Percentiles rank a stretch among this genome's conserved stretches.
These are phyloP conservation scores for Drosophila bocqueti DNA, from an alignment of 1,140 invertebrate species.

Conservation along the genomic window DNA sequence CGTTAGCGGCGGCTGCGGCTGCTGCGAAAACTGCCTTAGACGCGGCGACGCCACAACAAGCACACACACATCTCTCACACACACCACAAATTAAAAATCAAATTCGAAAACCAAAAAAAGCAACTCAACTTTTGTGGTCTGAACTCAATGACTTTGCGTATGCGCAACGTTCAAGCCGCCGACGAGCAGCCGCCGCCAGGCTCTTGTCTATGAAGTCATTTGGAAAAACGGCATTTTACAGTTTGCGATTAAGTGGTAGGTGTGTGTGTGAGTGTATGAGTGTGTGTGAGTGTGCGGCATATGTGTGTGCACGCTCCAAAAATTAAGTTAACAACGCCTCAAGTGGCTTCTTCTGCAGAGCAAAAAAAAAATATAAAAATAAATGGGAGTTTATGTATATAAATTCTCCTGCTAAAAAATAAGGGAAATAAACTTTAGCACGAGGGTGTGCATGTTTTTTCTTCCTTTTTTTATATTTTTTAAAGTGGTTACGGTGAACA, in stretches of 20 bases:
- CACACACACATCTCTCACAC: not conserved
- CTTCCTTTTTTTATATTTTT: conserved; percentile 2
- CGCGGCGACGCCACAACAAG: conserved; percentile 47
- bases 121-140: conserved; percentile 37
- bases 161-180: conserved; percentile 52
- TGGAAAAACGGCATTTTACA: conserved; percentile 80
- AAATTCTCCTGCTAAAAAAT: conserved; percentile 6
- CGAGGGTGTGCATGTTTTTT: conserved; percentile 43
- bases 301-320: conserved; percentile 81
- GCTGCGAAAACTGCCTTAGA: conserved; percentile 59
- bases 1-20: conserved; percentile 36
- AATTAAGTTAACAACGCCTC: conserved; percentile 83
- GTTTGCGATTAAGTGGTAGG: conserved; percentile 71
- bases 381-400: conserved; percentile 17
- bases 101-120: conserved; percentile 23
- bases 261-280: conserved; percentile 45
- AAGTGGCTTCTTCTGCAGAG: conserved; percentile 64
- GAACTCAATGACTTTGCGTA: conserved; percentile 72
- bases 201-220: conserved; percentile 81
- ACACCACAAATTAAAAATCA: conserved; percentile 31
- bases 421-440: conserved; percentile 51
- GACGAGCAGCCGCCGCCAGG: conserved; percentile 43
- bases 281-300: conserved; percentile 57
- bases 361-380: conserved; percentile 20
- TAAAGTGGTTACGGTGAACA: conserved; percentile 45